Base-by-base conservation (phyloP, 2,888 invertebrate species). In the Pocota personata region DNA sequence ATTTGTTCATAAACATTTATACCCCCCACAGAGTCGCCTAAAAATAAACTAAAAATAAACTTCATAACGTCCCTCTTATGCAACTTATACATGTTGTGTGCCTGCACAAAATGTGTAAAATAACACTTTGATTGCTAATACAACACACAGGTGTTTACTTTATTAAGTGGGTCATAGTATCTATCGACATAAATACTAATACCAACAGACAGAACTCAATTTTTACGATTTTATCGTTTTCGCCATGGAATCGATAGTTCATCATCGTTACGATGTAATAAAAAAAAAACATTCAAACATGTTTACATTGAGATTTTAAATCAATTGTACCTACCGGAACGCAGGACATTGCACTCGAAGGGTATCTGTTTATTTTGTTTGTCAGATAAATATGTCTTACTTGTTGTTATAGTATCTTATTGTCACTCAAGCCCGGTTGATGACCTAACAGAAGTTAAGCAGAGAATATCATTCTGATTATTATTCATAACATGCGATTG, bases 101-200 rank as follows among this genome's bases (percentile, higher is more conserved):
- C 57, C 46, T 16, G 37, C 46, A 64, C 19, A 21, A 12, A 37
- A 37, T 6, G 40, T 14, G 21, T 50, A 30, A 75, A 40, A 52
- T 69, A 60, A 30, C 37, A 66, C 30, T 37, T 64, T 30, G 66
- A 57, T 76, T 57, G 21, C 30, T 32, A 60, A 69, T 76, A 58
- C 57, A 67, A 50, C 55, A 55, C 37, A 14, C 78, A 79, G 78
- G 71, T 79, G 78, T 57, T 57, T 69, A 55, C 35, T 32, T 37
- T 32, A 79, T 19, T 35, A 79, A 79, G 78, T 79, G 57, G 78
- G 78, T 79, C 78, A 79, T 37, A 78, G 40, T 27, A 57, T 43
- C 21, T 43, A 43, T 43, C 62, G 43, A 7, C 32, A 32, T 1
- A 67, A 19, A 16, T 64, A 32, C 66, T 21, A 21, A 52, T 30